A percentile compares a stretch with the other conserved stretches of the same genome.
Evolutionary conservation across 2,113 vertebrate genomes (phyloP).

Genomic region (Donacobius atricapilla): DNA sequence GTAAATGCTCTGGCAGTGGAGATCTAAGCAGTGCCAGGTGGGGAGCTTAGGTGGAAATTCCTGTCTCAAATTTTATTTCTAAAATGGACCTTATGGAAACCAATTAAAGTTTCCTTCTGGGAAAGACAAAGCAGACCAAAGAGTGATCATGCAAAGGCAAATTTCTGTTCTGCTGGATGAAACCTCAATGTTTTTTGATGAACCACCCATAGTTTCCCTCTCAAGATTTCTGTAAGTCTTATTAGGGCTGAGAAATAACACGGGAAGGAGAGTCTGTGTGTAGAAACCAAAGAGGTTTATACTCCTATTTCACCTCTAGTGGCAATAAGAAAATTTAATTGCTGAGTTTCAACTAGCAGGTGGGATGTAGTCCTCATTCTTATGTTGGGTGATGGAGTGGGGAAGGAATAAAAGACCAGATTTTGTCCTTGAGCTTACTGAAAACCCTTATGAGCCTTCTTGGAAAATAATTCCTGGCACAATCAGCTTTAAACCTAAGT

Average conservation of each 20-base stretch:
- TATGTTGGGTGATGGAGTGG: background rate
- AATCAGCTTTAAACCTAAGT: conserved; percentile 55
- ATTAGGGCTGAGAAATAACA: background rate
- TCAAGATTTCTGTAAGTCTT: background rate
- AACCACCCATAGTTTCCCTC: background rate
- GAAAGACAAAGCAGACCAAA: background rate
- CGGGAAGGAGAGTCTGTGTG: background rate
- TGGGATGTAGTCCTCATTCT: background rate
- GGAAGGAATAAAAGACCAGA: conserved; percentile 17
- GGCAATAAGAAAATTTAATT: background rate
- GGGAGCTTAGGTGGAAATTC: background rate
- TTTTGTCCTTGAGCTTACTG: conserved; percentile 50
- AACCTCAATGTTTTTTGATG: background rate
- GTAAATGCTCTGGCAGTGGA: background rate
- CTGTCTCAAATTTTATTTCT: background rate
- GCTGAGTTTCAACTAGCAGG: background rate
- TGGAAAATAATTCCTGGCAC: conserved; percentile 67
- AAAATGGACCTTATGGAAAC: background rate
- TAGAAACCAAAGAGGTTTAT: background rate
- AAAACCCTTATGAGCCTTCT: conserved; percentile 46
- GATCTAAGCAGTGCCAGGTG: background rate
- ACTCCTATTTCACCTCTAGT: background rate
- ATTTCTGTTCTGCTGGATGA: background rate
- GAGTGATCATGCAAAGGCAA: background rate
- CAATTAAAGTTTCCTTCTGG: background rate